Evolutionary conservation across 2,888 invertebrate species (phyloP), one percentile per base, ranked within the genome.

Genomic region (Drosophila anomelani): DNA sequence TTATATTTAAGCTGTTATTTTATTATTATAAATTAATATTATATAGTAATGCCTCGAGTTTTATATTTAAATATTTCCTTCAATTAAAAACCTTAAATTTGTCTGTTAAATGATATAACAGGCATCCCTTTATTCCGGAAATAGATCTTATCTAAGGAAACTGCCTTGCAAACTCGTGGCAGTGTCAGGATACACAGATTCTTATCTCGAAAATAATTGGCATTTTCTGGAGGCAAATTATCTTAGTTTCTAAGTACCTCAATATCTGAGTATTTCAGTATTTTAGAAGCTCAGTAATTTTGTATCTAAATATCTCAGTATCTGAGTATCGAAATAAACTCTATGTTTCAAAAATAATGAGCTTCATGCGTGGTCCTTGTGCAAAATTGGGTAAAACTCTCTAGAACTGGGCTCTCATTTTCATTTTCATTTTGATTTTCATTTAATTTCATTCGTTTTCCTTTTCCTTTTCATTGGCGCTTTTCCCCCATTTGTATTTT

Each of bases 141-240:
- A 4, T 15, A 34, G 34, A 34, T 34, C 1, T 34, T 7, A 51
- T 34, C 51, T 34, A 0, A 0, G 9, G 5, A 0, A 34, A 4
- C 20, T 15, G 34, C 51, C 13, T 20, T 20, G 13, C 20, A 17
- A 51, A 20, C 51, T 51, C 51, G 20, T 34, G 34, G 20, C 49
- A 32, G 49, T 49, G 17, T 49, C 17, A 49, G 17, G 17, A 49
- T 34, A 15, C 51, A 36, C 9, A 51, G 51, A 51, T 51, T 34
- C 34, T 29, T 20, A 58, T 49, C 49, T 36, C 12, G 3, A 41
- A 54, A 47, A 34, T 67, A 67, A 67, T 67, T 64, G 67, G 39
- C 46, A 47, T 15, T 54, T 54, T 23, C 17, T 49, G 17, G 13
- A 23, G 17, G 32, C 7, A 17, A 29, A 8, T n/a, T 38, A 39